phyloP scores from a whole-genome alignment of 2,113 vertebrate species.

The Sciurus niger region DNA sequence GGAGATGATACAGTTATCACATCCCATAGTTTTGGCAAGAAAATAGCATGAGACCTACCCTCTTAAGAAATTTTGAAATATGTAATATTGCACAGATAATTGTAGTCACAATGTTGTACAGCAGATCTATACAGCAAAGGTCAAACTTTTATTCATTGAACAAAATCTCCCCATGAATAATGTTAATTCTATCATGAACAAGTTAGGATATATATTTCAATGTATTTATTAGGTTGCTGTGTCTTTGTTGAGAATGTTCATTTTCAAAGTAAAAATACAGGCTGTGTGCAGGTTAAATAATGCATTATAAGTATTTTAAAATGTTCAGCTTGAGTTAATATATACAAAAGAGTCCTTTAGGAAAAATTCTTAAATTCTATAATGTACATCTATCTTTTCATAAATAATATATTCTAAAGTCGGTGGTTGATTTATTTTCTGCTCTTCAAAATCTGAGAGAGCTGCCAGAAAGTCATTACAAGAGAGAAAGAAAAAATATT shows the following conservation, averaged over 20 bases:
- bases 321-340: neutral
- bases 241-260: slow-evolving; percentile 8
- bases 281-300: neutral
- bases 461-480: neutral
- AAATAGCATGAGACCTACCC: too few relatives aligned
- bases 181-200: neutral
- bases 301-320: slow-evolving; percentile 5
- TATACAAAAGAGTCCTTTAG: neutral
- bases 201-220: neutral
- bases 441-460: neutral
- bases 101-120: too few relatives aligned
- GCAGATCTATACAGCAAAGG: too few relatives aligned
- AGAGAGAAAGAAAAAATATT: neutral
- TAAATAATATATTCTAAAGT: neutral
- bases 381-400: neutral
- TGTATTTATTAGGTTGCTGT: neutral
- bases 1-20: too few relatives aligned
- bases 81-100: too few relatives aligned
- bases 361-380: neutral
- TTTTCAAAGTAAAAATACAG: slow-evolving; percentile 14
- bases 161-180: neutral
- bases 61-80: too few relatives aligned
- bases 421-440: neutral
- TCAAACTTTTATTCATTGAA: too few relatives aligned
- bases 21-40: too few relatives aligned